Conservation (phyloP, 2,113 vertebrate genomes). For the Myotis davidii region DNA sequence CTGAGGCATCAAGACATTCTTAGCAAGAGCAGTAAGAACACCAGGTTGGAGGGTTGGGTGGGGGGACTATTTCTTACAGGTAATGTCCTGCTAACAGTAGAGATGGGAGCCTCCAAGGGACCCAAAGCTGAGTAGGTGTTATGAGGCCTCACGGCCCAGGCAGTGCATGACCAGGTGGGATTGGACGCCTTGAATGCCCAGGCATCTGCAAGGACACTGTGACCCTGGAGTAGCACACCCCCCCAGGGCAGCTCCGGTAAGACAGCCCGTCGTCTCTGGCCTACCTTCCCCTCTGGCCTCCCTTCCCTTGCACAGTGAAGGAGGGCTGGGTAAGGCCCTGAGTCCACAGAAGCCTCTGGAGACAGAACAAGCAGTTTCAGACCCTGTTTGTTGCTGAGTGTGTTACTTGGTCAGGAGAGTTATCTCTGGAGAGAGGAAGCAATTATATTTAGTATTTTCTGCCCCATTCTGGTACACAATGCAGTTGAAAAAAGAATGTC, state of each 20-base stretch:
- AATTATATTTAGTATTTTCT: slow-evolving; percentile 65
- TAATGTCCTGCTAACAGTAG: background rate
- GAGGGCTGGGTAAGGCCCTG: background rate
- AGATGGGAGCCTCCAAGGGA: background rate
- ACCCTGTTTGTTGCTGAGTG: background rate
- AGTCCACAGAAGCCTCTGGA: background rate
- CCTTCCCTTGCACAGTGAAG: background rate
- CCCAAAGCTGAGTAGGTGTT: background rate
- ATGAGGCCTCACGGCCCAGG: accelerated
- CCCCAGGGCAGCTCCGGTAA: background rate
- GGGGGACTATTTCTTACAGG: background rate
- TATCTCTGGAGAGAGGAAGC: background rate
- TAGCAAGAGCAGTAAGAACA: background rate
- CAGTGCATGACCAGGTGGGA: background rate
- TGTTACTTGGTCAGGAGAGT: background rate
- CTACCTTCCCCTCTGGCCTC: background rate
- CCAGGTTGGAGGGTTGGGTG: background rate
- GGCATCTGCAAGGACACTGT: background rate
- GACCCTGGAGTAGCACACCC: background rate
- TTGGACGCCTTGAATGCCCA: background rate
- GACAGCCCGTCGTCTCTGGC: background rate
- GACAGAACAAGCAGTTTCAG: background rate
- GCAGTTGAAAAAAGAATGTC: slow-evolving; percentile 58
- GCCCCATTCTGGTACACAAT: slow-evolving; percentile 1
- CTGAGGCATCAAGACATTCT: background rate